phyloP scores from a whole-genome alignment of 2,113 vertebrate genomes.

The Bubalus kerabau region DNA sequence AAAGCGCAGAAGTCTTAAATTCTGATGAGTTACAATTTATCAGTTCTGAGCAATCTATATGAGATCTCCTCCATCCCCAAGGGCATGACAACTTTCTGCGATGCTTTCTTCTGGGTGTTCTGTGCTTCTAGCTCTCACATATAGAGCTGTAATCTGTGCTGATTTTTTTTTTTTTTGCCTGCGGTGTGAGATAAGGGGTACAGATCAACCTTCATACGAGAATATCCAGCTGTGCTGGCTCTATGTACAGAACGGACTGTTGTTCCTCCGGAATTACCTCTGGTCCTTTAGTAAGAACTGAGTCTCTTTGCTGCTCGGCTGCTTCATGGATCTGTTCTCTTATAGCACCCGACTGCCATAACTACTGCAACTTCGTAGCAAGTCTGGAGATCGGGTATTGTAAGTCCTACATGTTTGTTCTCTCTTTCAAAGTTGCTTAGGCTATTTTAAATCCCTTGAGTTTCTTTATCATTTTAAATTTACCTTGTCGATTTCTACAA shows the following conservation, averaged over 20 bases:
- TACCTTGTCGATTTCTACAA: not conserved
- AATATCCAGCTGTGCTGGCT: not conserved
- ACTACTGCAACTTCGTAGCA: fast-evolving
- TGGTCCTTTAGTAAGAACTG: not conserved
- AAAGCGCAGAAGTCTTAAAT: not conserved
- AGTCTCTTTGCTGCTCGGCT: fast-evolving
- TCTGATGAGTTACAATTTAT: not conserved
- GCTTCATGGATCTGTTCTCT: fast-evolving
- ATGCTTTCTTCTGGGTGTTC: not conserved
- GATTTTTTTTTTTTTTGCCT: not conserved
- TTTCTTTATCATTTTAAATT: not conserved
- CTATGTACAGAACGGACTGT: not conserved
- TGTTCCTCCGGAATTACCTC: not conserved
- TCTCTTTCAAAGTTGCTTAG: not conserved
- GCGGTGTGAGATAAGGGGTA: not conserved
- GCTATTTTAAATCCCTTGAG: not conserved
- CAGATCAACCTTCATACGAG: not conserved
- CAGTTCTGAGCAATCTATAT: not conserved
- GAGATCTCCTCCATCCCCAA: no score
- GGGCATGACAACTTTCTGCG: not conserved
- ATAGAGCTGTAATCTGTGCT: not conserved
- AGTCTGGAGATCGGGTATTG: no score
- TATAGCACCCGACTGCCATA: fast-evolving
- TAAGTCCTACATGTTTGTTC: not conserved
- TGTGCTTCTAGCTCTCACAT: not conserved